phyloP scores from a whole-genome alignment of 2,113 vertebrate genomes.

The Trichomycterus rosablanca region DNA sequence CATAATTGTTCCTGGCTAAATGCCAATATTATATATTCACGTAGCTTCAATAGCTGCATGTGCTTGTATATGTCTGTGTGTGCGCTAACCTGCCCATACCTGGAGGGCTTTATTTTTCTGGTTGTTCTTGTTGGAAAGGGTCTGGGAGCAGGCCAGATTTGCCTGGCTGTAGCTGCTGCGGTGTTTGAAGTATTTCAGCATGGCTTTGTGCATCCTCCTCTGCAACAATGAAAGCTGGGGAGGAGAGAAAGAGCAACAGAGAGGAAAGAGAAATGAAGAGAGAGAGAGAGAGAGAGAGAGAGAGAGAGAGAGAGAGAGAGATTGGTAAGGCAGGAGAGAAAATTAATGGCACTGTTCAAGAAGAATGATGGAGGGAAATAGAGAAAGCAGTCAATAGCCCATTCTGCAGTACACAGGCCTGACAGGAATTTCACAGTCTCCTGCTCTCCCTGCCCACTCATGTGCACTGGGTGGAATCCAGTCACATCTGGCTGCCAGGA shows the following conservation, averaged over 20 bases:
- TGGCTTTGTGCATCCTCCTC: slow-evolving; percentile 71
- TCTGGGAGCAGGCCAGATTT: slow-evolving; percentile 84
- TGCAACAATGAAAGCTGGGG: slow-evolving; percentile 81
- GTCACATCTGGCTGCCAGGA: slow-evolving; percentile 99
- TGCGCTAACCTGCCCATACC: slow-evolving; percentile 75
- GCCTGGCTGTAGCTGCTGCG: slow-evolving; percentile 75
- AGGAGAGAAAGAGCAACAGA: slow-evolving; percentile 45
- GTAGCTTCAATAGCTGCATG: slow-evolving; percentile 15
- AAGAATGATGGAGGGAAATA: slow-evolving; percentile 99
- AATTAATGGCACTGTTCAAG: slow-evolving; percentile 99
- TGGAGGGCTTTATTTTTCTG: slow-evolving; percentile 93
- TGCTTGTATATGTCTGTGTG: slow-evolving; percentile 28
- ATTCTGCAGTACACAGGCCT: slow-evolving; percentile 95
- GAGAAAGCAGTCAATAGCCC: slow-evolving; percentile 99
- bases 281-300: slow-evolving; percentile 37
- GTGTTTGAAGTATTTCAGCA: slow-evolving; percentile 74
- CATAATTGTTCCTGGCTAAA: slow-evolving; percentile 2
- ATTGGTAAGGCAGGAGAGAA: slow-evolving; percentile 90
- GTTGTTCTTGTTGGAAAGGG: slow-evolving; percentile 81
- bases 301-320: slow-evolving; percentile 64
- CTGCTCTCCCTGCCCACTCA: slow-evolving; percentile 98
- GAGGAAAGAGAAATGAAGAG: slow-evolving; percentile 56
- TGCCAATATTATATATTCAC: slow-evolving; percentile 12
- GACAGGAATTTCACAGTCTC: slow-evolving; percentile 99
- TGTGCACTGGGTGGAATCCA: slow-evolving; percentile 99